Evolutionary conservation across 2,113 vertebrate species (phyloP), one percentile per base, ranked within the genome.

Genomic region (Gymnarchus niloticus): DNA sequence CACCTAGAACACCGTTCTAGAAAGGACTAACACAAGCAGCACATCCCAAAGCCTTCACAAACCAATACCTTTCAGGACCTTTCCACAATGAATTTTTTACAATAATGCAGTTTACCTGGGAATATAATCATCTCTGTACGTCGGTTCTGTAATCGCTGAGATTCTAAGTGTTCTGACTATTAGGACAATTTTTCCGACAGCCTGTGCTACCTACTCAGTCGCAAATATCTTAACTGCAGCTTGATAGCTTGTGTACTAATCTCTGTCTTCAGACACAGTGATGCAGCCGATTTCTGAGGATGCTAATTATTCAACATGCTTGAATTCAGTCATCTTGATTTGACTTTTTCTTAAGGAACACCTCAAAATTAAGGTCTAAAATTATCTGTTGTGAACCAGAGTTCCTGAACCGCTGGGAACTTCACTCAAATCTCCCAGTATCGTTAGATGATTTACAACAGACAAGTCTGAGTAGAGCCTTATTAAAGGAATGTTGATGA

Each of bases 401-500:
- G 25, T n/a, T 33, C 3, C n/a, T 69, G 1, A 69, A 12, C 61
- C 37, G 61, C 61, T 17, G 28, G 28, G 28, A 69, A 69, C 12
- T 73, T 73, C 65, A 73, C 7, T 41, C 65, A 73, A 73, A 37
- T 5, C 1, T 2, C 65, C 33, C 65, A 73, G 65, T 73, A 19
- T 41, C 23, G 44, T 48, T 48, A 12, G 17, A 21, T 7, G 7
- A 46, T 41, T 8, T 23, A n/a, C 21, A 10, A n/a, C 6, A 73
- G 21, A 78, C 3, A 54, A 54, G 76, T 78, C 19, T 3, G n/a
- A 48, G 46, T 48, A n/a, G 21, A 12, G 37, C 10, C 44, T 78
- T 46, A n/a, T 78, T 78, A n/a, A 44, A 19, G 44, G 46, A n/a
- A 78, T 46, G 76, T 82, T 82, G 49, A 33, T 25, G 82, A 83